A percentile compares a stretch with the other conserved stretches of the same genome.
Conservation (phyloP, 2,888 invertebrate species). For the Parnassius smintheus region DNA sequence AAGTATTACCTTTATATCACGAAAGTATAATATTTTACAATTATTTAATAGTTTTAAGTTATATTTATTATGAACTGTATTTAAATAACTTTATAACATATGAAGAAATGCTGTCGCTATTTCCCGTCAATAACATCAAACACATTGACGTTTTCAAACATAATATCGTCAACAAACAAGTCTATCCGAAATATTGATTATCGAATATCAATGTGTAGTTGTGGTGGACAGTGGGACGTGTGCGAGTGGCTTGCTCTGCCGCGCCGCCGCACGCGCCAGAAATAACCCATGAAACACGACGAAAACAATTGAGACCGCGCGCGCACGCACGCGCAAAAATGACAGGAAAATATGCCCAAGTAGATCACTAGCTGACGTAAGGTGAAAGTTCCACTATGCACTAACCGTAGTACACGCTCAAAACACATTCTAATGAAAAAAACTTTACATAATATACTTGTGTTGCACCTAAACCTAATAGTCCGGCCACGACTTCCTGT, state of each 20-base stretch:
- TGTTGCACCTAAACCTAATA: too few relatives aligned
- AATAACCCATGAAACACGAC: constrained; percentile 78
- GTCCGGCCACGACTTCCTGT: too few relatives aligned
- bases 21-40: constrained; percentile 13
- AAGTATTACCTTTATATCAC: constrained; percentile 3
- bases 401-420: not conserved
- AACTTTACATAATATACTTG: too few relatives aligned
- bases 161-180: not conserved
- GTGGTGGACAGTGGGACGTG: constrained; percentile 60
- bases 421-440: too few relatives aligned
- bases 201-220: constrained; percentile 57
- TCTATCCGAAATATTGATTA: constrained; percentile 34
- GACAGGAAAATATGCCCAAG: constrained; percentile 64
- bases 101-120: too few relatives aligned
- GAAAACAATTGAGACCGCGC: constrained; percentile 76
- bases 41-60: not conserved
- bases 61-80: not conserved
- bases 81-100: too few relatives aligned
- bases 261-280: constrained; percentile 63
- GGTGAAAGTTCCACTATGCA: constrained; percentile 39
- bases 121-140: too few relatives aligned
- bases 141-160: too few relatives aligned
- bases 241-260: constrained; percentile 66
- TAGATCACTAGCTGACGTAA: constrained; percentile 36
- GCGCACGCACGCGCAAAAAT: constrained; percentile 68